phyloP scores from a whole-genome alignment of 2,888 invertebrate genomes.

The Synergus itoensis region DNA sequence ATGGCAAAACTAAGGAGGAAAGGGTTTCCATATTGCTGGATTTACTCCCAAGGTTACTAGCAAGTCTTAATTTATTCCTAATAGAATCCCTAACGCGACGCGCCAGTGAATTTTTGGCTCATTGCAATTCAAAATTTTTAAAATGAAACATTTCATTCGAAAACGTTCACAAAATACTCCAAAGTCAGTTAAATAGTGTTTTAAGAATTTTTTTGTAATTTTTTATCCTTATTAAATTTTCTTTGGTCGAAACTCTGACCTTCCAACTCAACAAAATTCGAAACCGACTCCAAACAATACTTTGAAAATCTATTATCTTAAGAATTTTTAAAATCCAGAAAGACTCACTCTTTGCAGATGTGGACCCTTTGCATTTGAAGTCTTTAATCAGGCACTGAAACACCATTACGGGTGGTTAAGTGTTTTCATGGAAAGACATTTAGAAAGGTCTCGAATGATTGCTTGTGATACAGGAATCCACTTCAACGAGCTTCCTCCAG shows the following conservation, averaged over 20 bases:
- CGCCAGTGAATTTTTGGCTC: too few species aligned
- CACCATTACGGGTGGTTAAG: slow-evolving; percentile 82
- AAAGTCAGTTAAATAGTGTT: background rate
- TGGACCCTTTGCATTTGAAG: slow-evolving; percentile 78
- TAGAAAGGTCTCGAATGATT: slow-evolving; percentile 54
- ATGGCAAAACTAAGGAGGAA: slow-evolving; percentile 57
- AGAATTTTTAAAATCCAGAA: background rate
- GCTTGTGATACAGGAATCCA: slow-evolving; percentile 49
- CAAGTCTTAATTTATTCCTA: background rate
- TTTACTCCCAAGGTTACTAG: slow-evolving; percentile 67
- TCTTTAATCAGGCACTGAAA: slow-evolving; percentile 80
- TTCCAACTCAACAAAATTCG: background rate
- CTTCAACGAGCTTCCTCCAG: slow-evolving; percentile 67
- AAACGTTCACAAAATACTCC: background rate
- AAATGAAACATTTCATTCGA: too few species aligned
- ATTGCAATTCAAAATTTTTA: background rate
- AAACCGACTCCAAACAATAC: background rate
- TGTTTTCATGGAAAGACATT: slow-evolving; percentile 76
- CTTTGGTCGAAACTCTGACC: too few species aligned
- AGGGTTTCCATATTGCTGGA: slow-evolving; percentile 67
- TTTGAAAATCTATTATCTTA: background rate
- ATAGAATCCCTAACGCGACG: background rate
- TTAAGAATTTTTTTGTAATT: too few species aligned
- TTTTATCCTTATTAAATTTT: too few species aligned
- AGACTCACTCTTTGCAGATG: slow-evolving; percentile 59